These are phyloP conservation scores for Tachuris rubrigastra DNA, from an alignment of 2,113 vertebrate genomes.

Conservation along the genomic window DNA sequence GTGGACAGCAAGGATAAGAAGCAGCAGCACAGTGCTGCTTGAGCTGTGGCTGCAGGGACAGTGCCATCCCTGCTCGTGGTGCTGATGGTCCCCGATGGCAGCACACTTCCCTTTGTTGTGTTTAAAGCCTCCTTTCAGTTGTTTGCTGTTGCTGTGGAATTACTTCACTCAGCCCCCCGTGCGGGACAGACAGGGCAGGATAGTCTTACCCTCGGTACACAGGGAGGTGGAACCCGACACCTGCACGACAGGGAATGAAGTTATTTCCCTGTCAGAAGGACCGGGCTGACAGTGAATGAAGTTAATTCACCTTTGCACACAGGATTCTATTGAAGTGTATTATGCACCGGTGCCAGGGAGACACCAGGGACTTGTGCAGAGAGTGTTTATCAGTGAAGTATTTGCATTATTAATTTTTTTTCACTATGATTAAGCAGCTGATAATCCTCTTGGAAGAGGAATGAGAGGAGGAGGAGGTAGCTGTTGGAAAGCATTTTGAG, in stretches of 20 bases:
- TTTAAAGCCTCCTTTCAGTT: constrained; percentile 12
- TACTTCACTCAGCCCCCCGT: neutral
- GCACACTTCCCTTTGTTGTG: constrained; percentile 16
- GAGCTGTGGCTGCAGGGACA: neutral
- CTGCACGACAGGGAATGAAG: neutral
- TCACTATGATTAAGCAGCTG: neutral
- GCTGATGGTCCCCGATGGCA: neutral
- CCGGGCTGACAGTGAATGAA: too few species aligned
- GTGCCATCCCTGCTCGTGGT: neutral
- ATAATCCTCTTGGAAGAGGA: neutral
- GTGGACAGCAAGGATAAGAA: accelerated
- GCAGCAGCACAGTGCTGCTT: neutral
- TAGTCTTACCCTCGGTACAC: neutral
- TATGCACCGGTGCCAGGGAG: neutral
- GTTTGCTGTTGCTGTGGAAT: constrained; percentile 40
- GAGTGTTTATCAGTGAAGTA: neutral
- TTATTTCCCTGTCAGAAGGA: neutral
- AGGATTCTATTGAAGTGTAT: accelerated
- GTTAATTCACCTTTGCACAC: accelerated
- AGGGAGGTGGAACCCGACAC: constrained; percentile 12
- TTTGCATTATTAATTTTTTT: neutral
- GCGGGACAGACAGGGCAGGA: neutral
- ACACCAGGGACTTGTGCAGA: neutral
- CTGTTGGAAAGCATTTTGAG: neutral
- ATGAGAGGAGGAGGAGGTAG: neutral